phyloP scores from a whole-genome alignment of 2,797 vertebrate species.

The Chloroceryle inda region DNA sequence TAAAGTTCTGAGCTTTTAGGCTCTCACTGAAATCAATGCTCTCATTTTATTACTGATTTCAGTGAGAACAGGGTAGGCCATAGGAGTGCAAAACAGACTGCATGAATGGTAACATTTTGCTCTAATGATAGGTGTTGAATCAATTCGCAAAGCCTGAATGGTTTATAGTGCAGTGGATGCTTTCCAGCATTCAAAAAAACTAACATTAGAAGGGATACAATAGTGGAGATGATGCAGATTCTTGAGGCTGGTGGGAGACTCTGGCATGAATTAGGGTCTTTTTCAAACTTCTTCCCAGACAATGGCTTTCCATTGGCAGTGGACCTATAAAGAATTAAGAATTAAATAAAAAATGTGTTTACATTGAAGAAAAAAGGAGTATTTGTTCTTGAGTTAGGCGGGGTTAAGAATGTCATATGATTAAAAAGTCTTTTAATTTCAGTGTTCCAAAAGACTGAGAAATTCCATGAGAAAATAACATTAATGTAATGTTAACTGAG shows the following conservation, averaged over 20 bases:
- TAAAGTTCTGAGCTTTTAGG: slow-evolving; percentile 52
- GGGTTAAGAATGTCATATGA: not conserved
- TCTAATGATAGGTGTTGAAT: slow-evolving; percentile 35
- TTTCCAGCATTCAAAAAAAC: slow-evolving; percentile 19
- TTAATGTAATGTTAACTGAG: not conserved
- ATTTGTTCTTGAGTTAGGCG: slow-evolving; percentile 29
- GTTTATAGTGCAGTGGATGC: slow-evolving; percentile 29
- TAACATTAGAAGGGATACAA: slow-evolving; percentile 4
- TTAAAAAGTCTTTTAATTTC: not conserved
- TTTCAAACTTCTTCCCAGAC: slow-evolving; percentile 23
- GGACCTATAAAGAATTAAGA: slow-evolving; percentile 2
- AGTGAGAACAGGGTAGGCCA: not conserved
- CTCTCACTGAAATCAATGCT: slow-evolving; percentile 29
- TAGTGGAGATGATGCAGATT: slow-evolving; percentile 17
- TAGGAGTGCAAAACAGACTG: slow-evolving; percentile 5
- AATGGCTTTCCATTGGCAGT: slow-evolving; percentile 30
- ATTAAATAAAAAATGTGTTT: slow-evolving; percentile 28
- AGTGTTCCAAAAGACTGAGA: not conserved
- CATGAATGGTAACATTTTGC: slow-evolving; percentile 18
- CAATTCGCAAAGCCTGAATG: slow-evolving; percentile 29
- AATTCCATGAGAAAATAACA: not conserved
- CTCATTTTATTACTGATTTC: slow-evolving; percentile 54
- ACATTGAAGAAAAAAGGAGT: not conserved
- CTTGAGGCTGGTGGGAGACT: slow-evolving; percentile 21
- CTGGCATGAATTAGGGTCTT: slow-evolving; percentile 57